Base-by-base conservation (phyloP, 2,797 vertebrate species). In the Schizothorax lantsangensis region DNA sequence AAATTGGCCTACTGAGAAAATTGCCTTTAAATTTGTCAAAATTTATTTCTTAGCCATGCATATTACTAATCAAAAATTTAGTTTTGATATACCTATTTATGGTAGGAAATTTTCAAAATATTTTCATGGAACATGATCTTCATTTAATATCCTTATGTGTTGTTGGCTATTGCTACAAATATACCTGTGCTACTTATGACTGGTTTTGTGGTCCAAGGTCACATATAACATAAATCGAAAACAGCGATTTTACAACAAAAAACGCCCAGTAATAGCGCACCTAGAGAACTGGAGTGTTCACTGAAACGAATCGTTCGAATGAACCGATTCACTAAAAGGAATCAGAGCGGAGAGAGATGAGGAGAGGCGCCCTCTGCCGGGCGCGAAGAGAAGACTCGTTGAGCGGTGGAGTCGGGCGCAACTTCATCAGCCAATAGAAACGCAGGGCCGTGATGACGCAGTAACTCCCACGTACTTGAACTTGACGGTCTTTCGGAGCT, bases 351-450 rank as follows among this genome's bases (percentile, higher is more conserved):
- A 26, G 74, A 77, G 79, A 49, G 87, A 91, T 88, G 88, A 89
- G 74, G 91, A 92, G 88, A 90, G 91, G 23, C 74, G 93, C 95
- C 95, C 90, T 92, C 95, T 95, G 93, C 92, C 86, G 95, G 81
- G 91, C 45, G 54, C 36, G 62, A 45, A 26, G 43, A 14, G 12
- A n/a, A 45, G 6, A 12, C 52, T 8, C 83, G 47, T n/a, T 11
- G 43, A 38, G 80, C 19, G 69, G 52, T 73, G 66, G 38, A 83
- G 21, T 47, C 17, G 33, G 26, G 14, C 49, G 23, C 69, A 52
- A 86, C 57, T 73, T 19, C 10, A 38, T 30, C n/a, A 59, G 57
- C 87, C 83, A 88, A 82, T 88, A 52, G 73, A 23, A 88, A 45
- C 9, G 30, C 23, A 79, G 54, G 3, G 90, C n/a, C 64, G 21